Evolutionary conservation across 1,140 invertebrate species (phyloP), one percentile per base, ranked within the genome.

Genomic region (Monomorium pharaonis): DNA sequence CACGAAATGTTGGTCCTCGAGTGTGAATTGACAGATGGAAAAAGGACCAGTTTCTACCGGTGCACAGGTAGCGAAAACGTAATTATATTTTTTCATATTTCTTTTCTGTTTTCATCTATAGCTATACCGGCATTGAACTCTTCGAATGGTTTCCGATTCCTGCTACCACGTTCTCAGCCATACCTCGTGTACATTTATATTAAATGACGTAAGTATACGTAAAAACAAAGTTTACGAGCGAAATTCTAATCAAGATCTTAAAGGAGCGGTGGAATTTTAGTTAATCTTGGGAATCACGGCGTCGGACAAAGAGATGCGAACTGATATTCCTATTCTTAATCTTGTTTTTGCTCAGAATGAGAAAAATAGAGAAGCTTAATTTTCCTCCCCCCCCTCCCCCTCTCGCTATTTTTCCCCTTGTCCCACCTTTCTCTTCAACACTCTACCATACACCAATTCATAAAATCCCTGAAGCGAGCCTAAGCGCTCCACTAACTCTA

Each of bases 401-500:
- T 21, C 37, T 27, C 2, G 49, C 33, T 51, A 63, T 63, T 77
- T 42, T 58, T 30, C 24, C 60, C 62, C 54, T 58, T 58, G 16
- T 49, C 24, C 27, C 44, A 63, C 9, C 27, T n/a, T 70, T 49
- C 51, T 9, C 62, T 62, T 44, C 63, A 69, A 69, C 49, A 18
- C 75, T 63, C 58, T 67, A 87, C 76, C 81, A 67, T 91, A 92
- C 92, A 94, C 94, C 94, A 94, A 94, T 94, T 95, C 92, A 93
- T 95, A 93, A 93, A 93, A 91, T 91, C 89, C 87, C 92, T 90
- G 92, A 88, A 88, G 90, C 88, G 91, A 90, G 84, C 75, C 87
- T 91, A 92, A 94, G 94, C 94, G 94, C 94, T 95, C 94, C 93
- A 94, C 92, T 94, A 95, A 95, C 94, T 94, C 88, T 89, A 85